Evolutionary conservation across 2,113 vertebrate species (phyloP).

Genomic region (Speoplatyrhinus poulsoni): DNA sequence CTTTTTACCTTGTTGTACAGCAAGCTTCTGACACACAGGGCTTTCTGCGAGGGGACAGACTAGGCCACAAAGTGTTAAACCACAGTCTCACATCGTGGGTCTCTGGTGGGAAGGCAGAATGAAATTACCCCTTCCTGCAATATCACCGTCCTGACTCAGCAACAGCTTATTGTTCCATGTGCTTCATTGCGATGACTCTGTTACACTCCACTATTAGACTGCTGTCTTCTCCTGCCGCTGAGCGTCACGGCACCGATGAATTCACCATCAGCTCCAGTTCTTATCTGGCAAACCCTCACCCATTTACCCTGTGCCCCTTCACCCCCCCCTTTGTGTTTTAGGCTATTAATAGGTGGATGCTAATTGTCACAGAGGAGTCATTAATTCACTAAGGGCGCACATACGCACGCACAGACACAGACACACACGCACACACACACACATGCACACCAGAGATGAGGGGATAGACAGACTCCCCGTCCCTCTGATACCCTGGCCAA

Average conservation of each 20-base stretch:
- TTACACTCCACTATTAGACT: constrained; percentile 43
- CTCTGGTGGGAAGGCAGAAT: constrained; percentile 57
- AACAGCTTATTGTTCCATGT: constrained; percentile 61
- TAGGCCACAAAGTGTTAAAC: constrained; percentile 40
- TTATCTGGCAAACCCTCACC: constrained; percentile 45
- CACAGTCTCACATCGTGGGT: constrained; percentile 33
- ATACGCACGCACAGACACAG: constrained; percentile 39
- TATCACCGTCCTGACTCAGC: constrained; percentile 69
- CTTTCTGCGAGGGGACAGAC: constrained; percentile 28
- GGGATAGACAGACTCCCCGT: constrained; percentile 48
- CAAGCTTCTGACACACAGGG: too few relatives aligned
- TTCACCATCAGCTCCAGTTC: constrained; percentile 40
- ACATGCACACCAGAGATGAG: constrained; percentile 43
- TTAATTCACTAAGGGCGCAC: constrained; percentile 64
- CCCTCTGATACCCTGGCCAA: constrained; percentile 64
- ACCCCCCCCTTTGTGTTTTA: constrained; percentile 35
- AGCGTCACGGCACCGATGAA: constrained; percentile 29
- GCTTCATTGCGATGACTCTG: constrained; percentile 58
- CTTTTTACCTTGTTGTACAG: neutral
- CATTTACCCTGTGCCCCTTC: constrained; percentile 4
- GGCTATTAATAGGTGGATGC: constrained; percentile 50
- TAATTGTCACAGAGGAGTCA: constrained; percentile 51
- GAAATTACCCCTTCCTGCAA: constrained; percentile 62
- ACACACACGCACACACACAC: constrained; percentile 42
- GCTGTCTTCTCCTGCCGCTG: constrained; percentile 30